These are phyloP conservation scores for Itoplectis maculator DNA, from an alignment of 2,888 invertebrate genomes.

Conservation along the genomic window DNA sequence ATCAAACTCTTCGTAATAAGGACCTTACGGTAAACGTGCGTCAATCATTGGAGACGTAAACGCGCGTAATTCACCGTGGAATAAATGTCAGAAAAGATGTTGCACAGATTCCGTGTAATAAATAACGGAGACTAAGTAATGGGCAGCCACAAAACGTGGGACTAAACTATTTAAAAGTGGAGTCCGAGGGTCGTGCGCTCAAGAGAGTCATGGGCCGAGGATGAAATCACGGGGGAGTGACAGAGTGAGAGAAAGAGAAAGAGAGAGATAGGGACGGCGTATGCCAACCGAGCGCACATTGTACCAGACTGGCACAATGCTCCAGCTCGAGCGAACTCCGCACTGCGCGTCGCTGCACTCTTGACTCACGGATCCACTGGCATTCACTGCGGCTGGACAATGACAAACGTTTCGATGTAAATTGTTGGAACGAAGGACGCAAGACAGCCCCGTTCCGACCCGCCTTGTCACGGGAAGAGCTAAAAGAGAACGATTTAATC, in stretches of 20 bases:
- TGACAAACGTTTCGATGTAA: conserved; percentile 73
- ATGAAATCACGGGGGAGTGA: conserved; percentile 23
- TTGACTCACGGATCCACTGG: conserved; percentile 63
- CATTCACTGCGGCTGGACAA: conserved; percentile 67
- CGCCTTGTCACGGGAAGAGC: conserved; percentile 65
- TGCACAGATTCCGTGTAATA: conserved; percentile 50
- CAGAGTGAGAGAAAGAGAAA: conserved; percentile 11
- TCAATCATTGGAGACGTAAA: conserved; percentile 10
- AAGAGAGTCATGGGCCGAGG: conserved; percentile 27
- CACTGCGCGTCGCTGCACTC: conserved; percentile 64
- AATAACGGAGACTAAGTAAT: conserved; percentile 56
- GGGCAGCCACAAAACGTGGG: conserved; percentile 65
- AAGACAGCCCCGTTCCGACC: conserved; percentile 64
- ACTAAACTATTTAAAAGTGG: conserved; percentile 73
- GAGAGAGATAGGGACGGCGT: neutral
- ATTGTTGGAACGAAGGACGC: conserved; percentile 68
- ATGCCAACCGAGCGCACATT: conserved; percentile 49
- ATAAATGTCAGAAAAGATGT: conserved; percentile 39
- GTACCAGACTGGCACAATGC: conserved; percentile 58
- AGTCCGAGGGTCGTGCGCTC: conserved; percentile 56
- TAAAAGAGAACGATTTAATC: conserved; percentile 69
- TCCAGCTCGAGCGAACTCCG: conserved; percentile 54
- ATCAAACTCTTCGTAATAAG: neutral
- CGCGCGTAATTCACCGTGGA: neutral
- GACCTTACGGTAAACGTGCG: neutral